Base-by-base conservation (phyloP, 2,888 invertebrate species). In the Lampropteryx suffumata region DNA sequence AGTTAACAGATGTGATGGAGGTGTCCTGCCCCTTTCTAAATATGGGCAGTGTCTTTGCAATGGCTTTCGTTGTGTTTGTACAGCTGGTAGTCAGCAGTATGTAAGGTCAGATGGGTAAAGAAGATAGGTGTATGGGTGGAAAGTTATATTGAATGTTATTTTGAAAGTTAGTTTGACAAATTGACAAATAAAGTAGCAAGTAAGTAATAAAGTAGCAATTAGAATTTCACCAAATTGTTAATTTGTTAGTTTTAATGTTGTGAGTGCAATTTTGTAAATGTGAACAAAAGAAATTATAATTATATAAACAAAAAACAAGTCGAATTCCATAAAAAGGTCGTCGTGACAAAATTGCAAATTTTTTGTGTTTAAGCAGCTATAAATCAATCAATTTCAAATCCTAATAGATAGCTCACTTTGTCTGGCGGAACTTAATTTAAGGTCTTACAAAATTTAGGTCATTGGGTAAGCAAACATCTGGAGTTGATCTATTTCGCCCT, bases 1-100 rank as follows among this genome's bases (percentile, higher is more conserved):
- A 96, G 90, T 95, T 95, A 66, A 95, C 91, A 60, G 95, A 95
- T 67, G 95, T 94, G 81, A 95, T 92, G 57, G 95, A 95, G 45
- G 94, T 94, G 80, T 95, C 95, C 61, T 86, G 86, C 61, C 84
- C 87, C 68, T 86, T 88, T 84, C 89, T 89, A 80, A 36, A 50
- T 47, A 52, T 57, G 55, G 51, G 52, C 26, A 59, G 53, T 53
- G 59, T 52, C 3, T n/a, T 57, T 45, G 50, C 30, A 26, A 21
- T 50, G 27, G 17, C 21, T 34, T 13, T 33, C 14, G 35, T 45
- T 36, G 41, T 35, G 21, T 10, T 14, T 41, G 41, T 41, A 42
- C 26, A 27, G 17, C 41, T 42, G 33, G 24, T 7, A 13, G 40
- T 34, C 13, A 14, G 36, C 10, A 32, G n/a, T 17, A 39, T 8